Evolutionary conservation across 1,140 invertebrate species (phyloP), one percentile per base, ranked within the genome.

Genomic region (Drosophila aff.): DNA sequence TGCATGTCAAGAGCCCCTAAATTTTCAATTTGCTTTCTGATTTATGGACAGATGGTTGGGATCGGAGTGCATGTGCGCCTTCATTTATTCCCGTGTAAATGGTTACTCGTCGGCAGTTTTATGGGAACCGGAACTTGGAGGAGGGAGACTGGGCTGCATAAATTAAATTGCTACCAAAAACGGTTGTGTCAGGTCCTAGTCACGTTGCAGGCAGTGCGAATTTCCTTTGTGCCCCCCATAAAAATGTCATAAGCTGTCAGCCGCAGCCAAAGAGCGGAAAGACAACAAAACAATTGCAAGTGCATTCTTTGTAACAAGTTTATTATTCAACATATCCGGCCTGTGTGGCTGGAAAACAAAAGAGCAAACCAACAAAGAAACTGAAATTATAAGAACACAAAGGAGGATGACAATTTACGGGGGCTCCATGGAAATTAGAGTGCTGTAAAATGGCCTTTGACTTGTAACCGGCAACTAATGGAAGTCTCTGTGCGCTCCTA

Each of bases 1-100:
- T 87, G 84, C 84, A 84, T 87, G 83, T 75, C 49, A 44, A 63
- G 38, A 52, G 68, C 60, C 53, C 49, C 66, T 83, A 80, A 83
- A 77, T 89, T 77, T 67, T 46, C 40, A 59, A 77, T 66, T 59
- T 58, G 21, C 61, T 67, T 28, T 52, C 31, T 82, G 76, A 85
- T 74, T 85, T 87, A 87, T 76, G 55, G 61, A 53, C 59, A 50
- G 58, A 31, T 78, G 16, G 43, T 40, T 3, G n/a, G 58, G 15
- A 62, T 67, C 75, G 52, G 44, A 46, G 79, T 65, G 76, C 84
- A 79, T 89, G 84, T 74, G 64, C 33, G 46, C 36, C 53, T 57
- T 26, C 36, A 57, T 40, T 38, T 55, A 15, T 6, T 26, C 61
- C 38, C 66, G 38, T 76, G 86, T 87, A 87, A 87, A 77, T 80